A percentile compares a stretch with the other conserved stretches of the same genome.
These are phyloP conservation scores for Chloropsis hardwickii DNA, from an alignment of 2,113 vertebrate genomes.

Conservation along the genomic window DNA sequence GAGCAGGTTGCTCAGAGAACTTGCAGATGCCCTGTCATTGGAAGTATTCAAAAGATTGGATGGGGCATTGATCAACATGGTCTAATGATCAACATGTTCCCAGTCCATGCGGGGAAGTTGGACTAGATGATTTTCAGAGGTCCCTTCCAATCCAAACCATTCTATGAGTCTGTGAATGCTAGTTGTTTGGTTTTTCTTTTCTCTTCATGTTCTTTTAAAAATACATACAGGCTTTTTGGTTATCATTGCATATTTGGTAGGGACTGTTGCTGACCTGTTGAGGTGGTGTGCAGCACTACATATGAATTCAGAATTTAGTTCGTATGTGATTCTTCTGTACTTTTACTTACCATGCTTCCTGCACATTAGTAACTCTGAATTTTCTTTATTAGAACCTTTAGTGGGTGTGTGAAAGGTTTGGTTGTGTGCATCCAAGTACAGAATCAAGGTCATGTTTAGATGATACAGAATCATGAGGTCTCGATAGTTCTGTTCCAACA, in stretches of 20 bases:
- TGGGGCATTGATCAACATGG: background rate
- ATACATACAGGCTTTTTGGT: background rate
- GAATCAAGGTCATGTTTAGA: background rate
- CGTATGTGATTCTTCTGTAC: background rate
- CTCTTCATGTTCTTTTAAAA: background rate
- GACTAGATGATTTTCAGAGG: background rate
- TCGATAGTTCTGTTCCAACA: background rate
- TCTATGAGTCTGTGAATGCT: background rate
- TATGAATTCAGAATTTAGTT: background rate
- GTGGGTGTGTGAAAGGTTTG: background rate
- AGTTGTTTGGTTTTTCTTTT: background rate
- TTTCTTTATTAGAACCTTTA: background rate
- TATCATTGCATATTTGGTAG: background rate
- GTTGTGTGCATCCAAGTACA: background rate
- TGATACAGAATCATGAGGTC: background rate
- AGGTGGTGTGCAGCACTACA: background rate
- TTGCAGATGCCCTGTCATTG: background rate
- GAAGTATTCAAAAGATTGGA: background rate
- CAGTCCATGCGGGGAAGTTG: rapidly evolving
- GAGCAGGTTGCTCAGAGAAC: background rate
- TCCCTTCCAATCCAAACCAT: background rate
- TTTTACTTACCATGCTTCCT: background rate
- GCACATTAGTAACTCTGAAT: background rate
- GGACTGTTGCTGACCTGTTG: background rate
- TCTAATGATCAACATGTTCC: background rate